Conservation (phyloP, 2,113 vertebrate genomes). For the Chaenogobius annularis region DNA sequence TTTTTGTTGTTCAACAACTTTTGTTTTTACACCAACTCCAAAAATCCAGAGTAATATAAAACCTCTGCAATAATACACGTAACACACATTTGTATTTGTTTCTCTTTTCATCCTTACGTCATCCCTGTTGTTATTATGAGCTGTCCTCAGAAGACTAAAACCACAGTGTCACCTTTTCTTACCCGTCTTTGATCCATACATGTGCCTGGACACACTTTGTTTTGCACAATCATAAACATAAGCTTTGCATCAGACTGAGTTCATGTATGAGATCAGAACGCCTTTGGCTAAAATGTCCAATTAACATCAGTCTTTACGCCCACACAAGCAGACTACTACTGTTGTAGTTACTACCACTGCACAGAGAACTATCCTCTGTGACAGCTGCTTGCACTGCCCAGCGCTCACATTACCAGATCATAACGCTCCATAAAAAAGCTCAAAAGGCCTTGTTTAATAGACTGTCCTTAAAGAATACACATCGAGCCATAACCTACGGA, state of each 20-base stretch:
- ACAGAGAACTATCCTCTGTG: slow-evolving; percentile 18
- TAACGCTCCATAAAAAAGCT: slow-evolving; percentile 14
- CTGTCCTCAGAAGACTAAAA: not conserved
- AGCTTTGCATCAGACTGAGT: slow-evolving; percentile 2
- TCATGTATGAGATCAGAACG: slow-evolving; percentile 43
- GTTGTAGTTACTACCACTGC: slow-evolving; percentile 14
- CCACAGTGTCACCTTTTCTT: not conserved
- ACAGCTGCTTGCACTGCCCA: slow-evolving; percentile 19
- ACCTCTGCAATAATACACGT: not conserved
- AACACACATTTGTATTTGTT: not conserved
- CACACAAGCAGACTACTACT: slow-evolving; percentile 34
- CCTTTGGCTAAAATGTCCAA: slow-evolving; percentile 55
- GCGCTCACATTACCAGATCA: slow-evolving; percentile 31
- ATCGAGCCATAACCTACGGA: no score
- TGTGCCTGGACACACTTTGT: not conserved
- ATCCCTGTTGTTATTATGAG: not conserved
- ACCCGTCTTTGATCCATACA: not conserved
- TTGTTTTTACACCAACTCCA: not conserved
- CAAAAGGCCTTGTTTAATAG: slow-evolving; percentile 7
- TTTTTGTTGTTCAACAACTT: no score
- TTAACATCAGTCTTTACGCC: slow-evolving; percentile 50
- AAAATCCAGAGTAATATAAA: not conserved
- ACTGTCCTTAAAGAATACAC: not conserved
- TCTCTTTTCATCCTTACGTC: not conserved
- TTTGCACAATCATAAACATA: slow-evolving; percentile 19